These are phyloP conservation scores for Meriones psammophilus DNA, from an alignment of 2,797 vertebrate genomes.

Conservation along the genomic window DNA sequence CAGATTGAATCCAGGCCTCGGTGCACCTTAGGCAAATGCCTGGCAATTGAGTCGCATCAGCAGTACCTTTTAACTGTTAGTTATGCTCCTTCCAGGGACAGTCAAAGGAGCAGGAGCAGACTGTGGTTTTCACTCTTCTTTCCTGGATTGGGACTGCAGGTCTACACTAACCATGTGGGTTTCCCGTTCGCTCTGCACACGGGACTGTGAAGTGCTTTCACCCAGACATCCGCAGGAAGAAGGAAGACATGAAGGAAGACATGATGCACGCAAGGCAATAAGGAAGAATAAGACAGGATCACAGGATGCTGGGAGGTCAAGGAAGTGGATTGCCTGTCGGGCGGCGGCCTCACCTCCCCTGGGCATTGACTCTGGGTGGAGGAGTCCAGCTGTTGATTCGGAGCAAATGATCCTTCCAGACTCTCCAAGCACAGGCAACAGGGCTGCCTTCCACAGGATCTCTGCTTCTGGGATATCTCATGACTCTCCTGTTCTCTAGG, in stretches of 20 bases:
- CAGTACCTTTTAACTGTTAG: background rate
- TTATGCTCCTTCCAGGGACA: conserved; percentile 21
- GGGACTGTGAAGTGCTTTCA: background rate
- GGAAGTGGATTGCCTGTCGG: background rate
- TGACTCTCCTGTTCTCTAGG: background rate
- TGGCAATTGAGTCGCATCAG: background rate
- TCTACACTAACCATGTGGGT: background rate
- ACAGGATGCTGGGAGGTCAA: background rate
- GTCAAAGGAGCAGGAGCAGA: background rate
- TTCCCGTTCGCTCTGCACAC: background rate
- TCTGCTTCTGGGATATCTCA: too few relatives aligned
- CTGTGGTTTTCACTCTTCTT: background rate
- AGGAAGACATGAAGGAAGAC: background rate
- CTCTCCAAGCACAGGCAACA: background rate
- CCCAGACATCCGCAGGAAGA: background rate
- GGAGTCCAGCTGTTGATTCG: background rate
- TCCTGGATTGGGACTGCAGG: background rate
- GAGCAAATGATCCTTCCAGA: background rate
- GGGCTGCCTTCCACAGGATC: background rate
- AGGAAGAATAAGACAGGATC: conserved; percentile 4
- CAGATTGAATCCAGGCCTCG: background rate
- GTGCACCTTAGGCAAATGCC: background rate
- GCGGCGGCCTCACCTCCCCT: rapidly evolving
- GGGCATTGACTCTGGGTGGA: rapidly evolving
- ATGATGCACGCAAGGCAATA: background rate